Conservation (phyloP, 2,797 vertebrate species). For the Cryptoprocta ferox region DNA sequence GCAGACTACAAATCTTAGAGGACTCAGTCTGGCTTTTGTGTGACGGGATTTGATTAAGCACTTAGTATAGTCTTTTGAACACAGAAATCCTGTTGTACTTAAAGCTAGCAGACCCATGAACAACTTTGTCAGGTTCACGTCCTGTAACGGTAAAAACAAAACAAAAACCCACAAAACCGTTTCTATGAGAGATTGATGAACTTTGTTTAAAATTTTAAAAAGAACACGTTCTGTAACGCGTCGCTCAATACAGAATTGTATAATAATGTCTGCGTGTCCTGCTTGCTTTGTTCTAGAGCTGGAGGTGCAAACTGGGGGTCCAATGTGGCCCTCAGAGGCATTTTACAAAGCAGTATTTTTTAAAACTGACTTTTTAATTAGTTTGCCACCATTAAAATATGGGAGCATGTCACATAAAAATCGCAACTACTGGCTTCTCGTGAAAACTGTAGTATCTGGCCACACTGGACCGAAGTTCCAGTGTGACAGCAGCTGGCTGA, state of each 20-base stretch:
- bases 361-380: not conserved
- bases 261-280: slow-evolving; percentile 79
- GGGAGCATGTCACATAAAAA: not conserved
- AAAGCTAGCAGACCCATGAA: slow-evolving; percentile 78
- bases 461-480: not conserved
- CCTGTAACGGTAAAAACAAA: slow-evolving; percentile 83
- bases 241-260: slow-evolving; percentile 90
- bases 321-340: not conserved
- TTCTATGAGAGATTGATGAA: slow-evolving; percentile 89
- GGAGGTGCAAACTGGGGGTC: not conserved
- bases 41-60: slow-evolving; percentile 83
- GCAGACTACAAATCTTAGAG: not conserved
- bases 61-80: slow-evolving; percentile 81
- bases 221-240: slow-evolving; percentile 86
- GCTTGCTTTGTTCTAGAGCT: slow-evolving; percentile 71
- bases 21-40: slow-evolving; percentile 76
- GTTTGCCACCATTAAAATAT: not conserved
- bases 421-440: not conserved
- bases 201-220: slow-evolving; percentile 88
- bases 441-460: not conserved
- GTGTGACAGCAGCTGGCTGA: not conserved
- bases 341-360: not conserved
- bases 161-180: slow-evolving; percentile 67
- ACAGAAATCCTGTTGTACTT: slow-evolving; percentile 79
- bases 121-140: slow-evolving; percentile 81